Evolutionary conservation across 2,888 invertebrate genomes (phyloP).

Genomic region (Smittia aterrima): DNA sequence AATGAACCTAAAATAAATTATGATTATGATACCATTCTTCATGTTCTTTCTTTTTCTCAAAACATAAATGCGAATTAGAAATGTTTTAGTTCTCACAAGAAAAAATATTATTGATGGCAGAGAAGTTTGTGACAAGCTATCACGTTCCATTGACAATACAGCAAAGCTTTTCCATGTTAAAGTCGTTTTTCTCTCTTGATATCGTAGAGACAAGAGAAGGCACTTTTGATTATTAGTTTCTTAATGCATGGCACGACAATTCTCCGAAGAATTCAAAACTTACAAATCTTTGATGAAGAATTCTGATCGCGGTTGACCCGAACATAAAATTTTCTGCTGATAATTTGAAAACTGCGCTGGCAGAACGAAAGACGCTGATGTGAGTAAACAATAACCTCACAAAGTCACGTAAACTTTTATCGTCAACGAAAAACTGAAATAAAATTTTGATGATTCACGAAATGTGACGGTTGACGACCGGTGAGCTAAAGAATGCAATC

Average conservation of each 20-base stretch:
- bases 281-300: too few species aligned
- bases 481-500: not conserved
- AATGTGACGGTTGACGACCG: not conserved
- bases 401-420: not conserved
- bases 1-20: too few species aligned
- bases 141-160: not conserved
- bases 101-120: not conserved
- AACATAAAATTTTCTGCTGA: too few species aligned
- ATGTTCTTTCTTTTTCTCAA: too few species aligned
- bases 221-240: not conserved
- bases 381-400: not conserved
- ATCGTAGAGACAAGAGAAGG: not conserved
- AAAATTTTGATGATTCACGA: not conserved
- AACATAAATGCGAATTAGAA: too few species aligned
- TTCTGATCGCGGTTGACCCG: too few species aligned
- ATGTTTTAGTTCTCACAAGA: too few species aligned
- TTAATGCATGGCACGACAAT: too few species aligned
- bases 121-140: slow-evolving; percentile 19
- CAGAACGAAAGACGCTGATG: not conserved
- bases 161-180: not conserved
- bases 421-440: not conserved
- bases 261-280: not conserved
- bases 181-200: slow-evolving; percentile 3
- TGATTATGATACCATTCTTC: too few species aligned
- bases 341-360: not conserved